Percentiles rank a stretch among this genome's conserved stretches.
Conservation (phyloP, 2,888 invertebrate genomes). For the Limnephilus auricula region DNA sequence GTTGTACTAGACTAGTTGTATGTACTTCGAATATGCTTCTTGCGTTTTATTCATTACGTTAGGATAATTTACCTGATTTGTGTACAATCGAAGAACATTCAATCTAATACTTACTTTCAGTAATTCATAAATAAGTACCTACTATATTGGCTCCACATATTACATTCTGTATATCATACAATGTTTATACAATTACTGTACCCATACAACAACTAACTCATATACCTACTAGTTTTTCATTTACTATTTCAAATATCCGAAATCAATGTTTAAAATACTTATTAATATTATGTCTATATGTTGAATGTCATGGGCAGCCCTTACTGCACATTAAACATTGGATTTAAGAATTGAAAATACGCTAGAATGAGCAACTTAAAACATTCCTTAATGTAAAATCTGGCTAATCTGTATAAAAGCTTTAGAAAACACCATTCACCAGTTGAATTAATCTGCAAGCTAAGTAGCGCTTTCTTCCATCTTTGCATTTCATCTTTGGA, state of each 20-base stretch:
- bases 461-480: constrained; percentile 51
- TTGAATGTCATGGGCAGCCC: neutral
- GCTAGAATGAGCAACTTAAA: neutral
- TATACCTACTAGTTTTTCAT: neutral
- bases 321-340: neutral
- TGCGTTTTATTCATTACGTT: constrained; percentile 26
- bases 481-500: constrained; percentile 46
- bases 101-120: neutral
- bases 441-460: constrained; percentile 41
- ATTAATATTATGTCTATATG: neutral
- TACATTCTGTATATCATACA: constrained; percentile 10
- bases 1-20: constrained; percentile 41
- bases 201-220: neutral
- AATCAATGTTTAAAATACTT: neutral
- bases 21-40: constrained; percentile 44
- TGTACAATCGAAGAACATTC: neutral
- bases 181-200: neutral
- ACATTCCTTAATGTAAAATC: neutral
- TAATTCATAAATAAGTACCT: neutral
- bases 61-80: neutral
- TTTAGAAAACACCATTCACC: constrained; percentile 28
- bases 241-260: neutral
- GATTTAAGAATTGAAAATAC: neutral
- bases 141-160: neutral
- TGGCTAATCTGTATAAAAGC: neutral